Base-by-base conservation (phyloP, 2,888 invertebrate genomes). In the Eustalomyia histrio region DNA sequence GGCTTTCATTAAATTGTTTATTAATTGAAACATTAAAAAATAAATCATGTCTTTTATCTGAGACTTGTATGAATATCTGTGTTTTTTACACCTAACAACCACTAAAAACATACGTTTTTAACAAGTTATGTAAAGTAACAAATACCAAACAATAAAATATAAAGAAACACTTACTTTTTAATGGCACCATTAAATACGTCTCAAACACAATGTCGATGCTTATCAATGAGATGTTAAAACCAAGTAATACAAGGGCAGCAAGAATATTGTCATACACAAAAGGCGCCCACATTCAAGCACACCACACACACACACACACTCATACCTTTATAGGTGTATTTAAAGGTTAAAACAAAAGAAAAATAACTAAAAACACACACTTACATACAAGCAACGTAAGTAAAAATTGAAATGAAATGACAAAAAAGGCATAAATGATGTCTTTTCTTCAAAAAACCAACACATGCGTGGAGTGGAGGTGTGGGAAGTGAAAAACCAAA, bases 111-210 rank as follows among this genome's bases (percentile, higher is more conserved):
- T 39, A 39, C 39, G 43, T 55, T 67, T 35, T 67, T 52, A 24
- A 24, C 52, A 29, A 29, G 29, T 29, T 29, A 29, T 29, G 29
- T 29, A 29, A 29, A 29, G 39, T 39, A 39, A 39, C 10, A 39
- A 39, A 39, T 39, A 12, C 39, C 39, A 4, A 12, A 39, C 12
- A 39, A 39, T 12, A 39, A 12, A 39, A 39, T 12, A 39, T 12
- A 39, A 39, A 39, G 67, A 52, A 33, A 67, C 60, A 69, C 58
- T 75, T 75, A 21, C 18, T 50, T 21, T 47, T 68, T 80, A 76
- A 80, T 76, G 52, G 73, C 76, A 68, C 76, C 76, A 80, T 80
- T 76, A 80, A 75, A 75, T 43, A 60, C n/a, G 73, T 67, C 39
- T 39, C 39, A 39, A 39, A 39, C 57, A 64, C 72, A 55, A 74